These are phyloP conservation scores for Hololepta plana DNA, from an alignment of 2,888 invertebrate genomes.

Conservation along the genomic window DNA sequence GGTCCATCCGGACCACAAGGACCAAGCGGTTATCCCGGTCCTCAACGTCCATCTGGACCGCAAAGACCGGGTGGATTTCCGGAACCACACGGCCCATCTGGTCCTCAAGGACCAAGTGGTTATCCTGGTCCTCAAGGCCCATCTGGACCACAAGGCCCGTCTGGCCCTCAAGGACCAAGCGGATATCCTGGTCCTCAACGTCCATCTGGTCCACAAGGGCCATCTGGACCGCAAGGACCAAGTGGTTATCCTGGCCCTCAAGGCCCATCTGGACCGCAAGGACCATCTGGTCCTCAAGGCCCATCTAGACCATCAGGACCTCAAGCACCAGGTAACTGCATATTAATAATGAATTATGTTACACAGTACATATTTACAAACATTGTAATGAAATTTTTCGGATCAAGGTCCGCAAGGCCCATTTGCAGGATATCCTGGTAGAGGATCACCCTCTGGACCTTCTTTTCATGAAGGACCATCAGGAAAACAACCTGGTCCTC, in stretches of 20 bases:
- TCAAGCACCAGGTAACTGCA: slow-evolving; percentile 6
- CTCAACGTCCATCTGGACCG: slow-evolving; percentile 10
- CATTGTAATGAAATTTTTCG: too few relatives aligned
- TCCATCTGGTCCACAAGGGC: slow-evolving; percentile 9
- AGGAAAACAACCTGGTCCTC: too few relatives aligned
- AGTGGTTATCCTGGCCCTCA: slow-evolving; percentile 9
- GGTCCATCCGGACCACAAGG: slow-evolving; percentile 14
- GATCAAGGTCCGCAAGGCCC: too few relatives aligned
- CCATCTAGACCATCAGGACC: slow-evolving; percentile 9
- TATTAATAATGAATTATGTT: too few relatives aligned
- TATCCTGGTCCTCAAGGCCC: slow-evolving; percentile 12
- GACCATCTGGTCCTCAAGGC: slow-evolving; percentile 9
- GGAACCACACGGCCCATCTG: slow-evolving; percentile 10
- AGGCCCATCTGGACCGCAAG: slow-evolving; percentile 9
- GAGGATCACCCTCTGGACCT: slow-evolving; percentile 9
- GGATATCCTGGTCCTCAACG: slow-evolving; percentile 10
- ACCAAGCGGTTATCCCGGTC: slow-evolving; percentile 7
- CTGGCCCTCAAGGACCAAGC: slow-evolving; percentile 9
- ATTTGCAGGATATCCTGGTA: slow-evolving; percentile 13
- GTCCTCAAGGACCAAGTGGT: slow-evolving; percentile 19
- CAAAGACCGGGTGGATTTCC: slow-evolving; percentile 11
- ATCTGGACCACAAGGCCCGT: slow-evolving; percentile 1
- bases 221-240: slow-evolving; percentile 9
- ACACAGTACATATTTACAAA: too few relatives aligned
- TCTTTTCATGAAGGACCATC: slow-evolving; percentile 2